Conservation (phyloP, 1,140 invertebrate genomes). For the Dysdera silvatica region DNA sequence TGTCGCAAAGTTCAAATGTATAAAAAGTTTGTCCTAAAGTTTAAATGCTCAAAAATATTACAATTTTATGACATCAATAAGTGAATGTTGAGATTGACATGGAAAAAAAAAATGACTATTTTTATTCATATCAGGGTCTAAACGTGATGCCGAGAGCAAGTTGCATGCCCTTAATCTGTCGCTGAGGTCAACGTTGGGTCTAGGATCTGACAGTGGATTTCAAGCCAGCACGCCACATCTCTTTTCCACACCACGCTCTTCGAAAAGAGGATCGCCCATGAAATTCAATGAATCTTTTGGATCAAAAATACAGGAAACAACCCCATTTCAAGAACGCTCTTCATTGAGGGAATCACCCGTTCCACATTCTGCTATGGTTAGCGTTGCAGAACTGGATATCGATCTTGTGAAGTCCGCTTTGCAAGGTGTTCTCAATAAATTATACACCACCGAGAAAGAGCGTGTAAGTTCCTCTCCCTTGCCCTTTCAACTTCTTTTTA, state of each 20-base stretch:
- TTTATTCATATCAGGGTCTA: constrained; percentile 45
- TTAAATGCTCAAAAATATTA: too few species aligned
- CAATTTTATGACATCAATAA: too few species aligned
- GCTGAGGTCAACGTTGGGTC: constrained; percentile 70
- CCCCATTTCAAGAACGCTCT: background rate
- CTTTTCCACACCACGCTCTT: background rate
- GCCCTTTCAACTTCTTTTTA: too few species aligned
- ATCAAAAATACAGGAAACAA: too few species aligned
- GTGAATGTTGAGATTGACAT: too few species aligned
- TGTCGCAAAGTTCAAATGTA: too few species aligned
- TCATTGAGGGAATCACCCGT: constrained; percentile 44
- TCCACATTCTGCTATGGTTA: constrained; percentile 59
- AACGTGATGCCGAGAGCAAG: constrained; percentile 73
- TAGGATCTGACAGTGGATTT: constrained; percentile 77
- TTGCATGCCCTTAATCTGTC: constrained; percentile 70
- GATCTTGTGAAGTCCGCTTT: constrained; percentile 37
- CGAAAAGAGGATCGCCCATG: background rate
- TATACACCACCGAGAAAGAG: constrained; percentile 14
- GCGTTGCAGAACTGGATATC: constrained; percentile 73
- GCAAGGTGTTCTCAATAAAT: constrained; percentile 8
- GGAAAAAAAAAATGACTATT: too few species aligned
- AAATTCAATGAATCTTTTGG: background rate
- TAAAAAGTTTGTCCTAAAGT: too few species aligned
- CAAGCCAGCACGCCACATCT: background rate
- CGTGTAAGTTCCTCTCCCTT: constrained; percentile 9